These are phyloP conservation scores for Elmis aenea DNA, from an alignment of 2,888 invertebrate genomes.

Conservation along the genomic window DNA sequence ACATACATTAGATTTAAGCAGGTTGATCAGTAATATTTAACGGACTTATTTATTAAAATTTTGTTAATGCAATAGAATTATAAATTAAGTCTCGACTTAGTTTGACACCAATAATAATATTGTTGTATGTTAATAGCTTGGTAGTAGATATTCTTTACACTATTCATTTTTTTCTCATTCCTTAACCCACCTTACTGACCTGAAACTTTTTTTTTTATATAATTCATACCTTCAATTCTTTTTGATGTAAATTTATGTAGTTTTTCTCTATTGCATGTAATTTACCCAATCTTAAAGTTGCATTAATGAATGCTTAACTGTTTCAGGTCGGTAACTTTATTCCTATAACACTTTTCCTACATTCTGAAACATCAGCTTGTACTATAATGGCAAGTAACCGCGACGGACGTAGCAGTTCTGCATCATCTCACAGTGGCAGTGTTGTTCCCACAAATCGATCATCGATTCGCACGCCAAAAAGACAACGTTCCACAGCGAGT, in stretches of 20 bases:
- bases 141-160: no score
- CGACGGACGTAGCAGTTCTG: slow-evolving; percentile 48
- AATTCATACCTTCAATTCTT: no score
- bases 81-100: no score
- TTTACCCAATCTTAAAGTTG: no score
- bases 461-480: slow-evolving; percentile 48
- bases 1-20: no score
- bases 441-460: slow-evolving; percentile 43
- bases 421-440: slow-evolving; percentile 44
- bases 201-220: slow-evolving; percentile 31
- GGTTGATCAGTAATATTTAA: no score
- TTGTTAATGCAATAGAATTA: no score
- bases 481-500: slow-evolving; percentile 50
- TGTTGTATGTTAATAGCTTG: no score
- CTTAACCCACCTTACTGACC: slow-evolving; percentile 27
- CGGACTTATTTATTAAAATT: no score
- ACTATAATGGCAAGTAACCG: slow-evolving; percentile 40
- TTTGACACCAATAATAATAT: no score
- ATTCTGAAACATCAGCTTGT: no score
- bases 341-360: slow-evolving; percentile 15
- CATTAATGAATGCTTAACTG: slow-evolving; percentile 29
- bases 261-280: slow-evolving; percentile 11
- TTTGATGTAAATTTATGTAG: slow-evolving; percentile 41
- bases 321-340: slow-evolving; percentile 51
- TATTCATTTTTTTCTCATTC: background rate